Conservation (phyloP, 2,113 vertebrate species). For the Phaethornis superciliosus region DNA sequence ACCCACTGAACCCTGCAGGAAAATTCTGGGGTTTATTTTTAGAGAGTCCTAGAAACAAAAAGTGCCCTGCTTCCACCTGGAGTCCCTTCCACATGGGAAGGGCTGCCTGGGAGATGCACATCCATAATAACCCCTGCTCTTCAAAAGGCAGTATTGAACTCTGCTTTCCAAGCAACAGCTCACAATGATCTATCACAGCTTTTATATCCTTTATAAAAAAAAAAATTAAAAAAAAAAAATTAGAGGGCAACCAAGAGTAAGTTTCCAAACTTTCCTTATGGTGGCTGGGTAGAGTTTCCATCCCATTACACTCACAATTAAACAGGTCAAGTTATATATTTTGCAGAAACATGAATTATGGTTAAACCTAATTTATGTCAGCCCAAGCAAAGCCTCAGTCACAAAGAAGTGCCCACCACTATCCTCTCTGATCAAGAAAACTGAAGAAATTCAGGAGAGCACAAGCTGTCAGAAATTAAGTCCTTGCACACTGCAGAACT, state of each 20-base stretch:
- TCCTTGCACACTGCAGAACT: neutral
- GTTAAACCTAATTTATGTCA: neutral
- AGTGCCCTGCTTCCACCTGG: neutral
- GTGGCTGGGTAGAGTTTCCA: neutral
- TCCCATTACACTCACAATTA: neutral
- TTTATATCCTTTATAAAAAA: neutral
- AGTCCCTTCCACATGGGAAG: neutral
- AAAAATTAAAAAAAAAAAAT: neutral
- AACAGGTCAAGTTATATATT: neutral
- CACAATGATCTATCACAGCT: too few species aligned
- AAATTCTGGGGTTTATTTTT: neutral
- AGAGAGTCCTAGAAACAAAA: neutral
- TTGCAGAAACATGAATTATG: neutral
- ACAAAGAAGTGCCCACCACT: neutral
- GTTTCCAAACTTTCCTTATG: neutral
- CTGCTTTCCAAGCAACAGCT: neutral
- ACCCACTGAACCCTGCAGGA: neutral
- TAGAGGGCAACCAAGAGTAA: neutral
- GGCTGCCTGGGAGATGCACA: fast-evolving
- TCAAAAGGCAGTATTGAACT: neutral
- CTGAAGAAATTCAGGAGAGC: neutral
- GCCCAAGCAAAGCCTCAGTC: neutral
- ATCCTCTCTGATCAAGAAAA: neutral
- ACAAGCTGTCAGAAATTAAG: fast-evolving
- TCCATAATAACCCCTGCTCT: neutral